Conservation (phyloP, 1,140 invertebrate species). For the Tetramorium alpestre region DNA sequence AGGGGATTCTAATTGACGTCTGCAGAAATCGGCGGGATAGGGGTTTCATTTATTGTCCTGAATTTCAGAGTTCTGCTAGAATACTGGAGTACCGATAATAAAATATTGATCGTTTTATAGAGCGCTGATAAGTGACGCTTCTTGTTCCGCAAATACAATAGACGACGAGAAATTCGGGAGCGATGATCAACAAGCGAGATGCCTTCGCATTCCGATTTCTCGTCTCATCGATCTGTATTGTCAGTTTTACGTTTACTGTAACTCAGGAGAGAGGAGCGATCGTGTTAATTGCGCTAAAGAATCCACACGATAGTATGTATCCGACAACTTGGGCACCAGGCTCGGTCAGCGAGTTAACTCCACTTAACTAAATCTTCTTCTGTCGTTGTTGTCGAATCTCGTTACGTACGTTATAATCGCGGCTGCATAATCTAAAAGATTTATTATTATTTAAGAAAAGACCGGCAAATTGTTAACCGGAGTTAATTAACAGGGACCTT, state of each 20-base stretch:
- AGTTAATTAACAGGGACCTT: conserved; percentile 2
- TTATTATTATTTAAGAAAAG: neutral
- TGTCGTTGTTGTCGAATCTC: neutral
- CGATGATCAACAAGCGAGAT: neutral
- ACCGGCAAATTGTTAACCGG: conserved; percentile 5
- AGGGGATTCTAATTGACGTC: neutral
- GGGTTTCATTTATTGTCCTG: neutral
- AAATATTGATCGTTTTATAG: conserved; percentile 34
- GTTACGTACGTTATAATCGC: neutral
- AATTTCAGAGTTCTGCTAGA: neutral
- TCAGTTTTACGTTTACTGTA: neutral
- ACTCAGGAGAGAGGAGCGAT: neutral
- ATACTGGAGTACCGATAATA: conserved; percentile 10
- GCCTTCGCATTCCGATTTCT: neutral
- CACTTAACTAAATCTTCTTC: neutral
- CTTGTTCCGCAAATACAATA: neutral
- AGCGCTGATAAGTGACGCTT: neutral
- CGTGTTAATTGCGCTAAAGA: neutral
- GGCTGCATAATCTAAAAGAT: neutral
- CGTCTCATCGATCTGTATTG: neutral
- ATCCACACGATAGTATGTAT: neutral
- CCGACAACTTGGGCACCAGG: conserved; percentile 24
- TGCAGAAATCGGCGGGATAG: neutral
- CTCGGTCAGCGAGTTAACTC: conserved; percentile 23
- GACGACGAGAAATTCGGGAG: neutral